Base-by-base conservation (phyloP, 2,888 invertebrate genomes). In the Rotaria socialis region DNA sequence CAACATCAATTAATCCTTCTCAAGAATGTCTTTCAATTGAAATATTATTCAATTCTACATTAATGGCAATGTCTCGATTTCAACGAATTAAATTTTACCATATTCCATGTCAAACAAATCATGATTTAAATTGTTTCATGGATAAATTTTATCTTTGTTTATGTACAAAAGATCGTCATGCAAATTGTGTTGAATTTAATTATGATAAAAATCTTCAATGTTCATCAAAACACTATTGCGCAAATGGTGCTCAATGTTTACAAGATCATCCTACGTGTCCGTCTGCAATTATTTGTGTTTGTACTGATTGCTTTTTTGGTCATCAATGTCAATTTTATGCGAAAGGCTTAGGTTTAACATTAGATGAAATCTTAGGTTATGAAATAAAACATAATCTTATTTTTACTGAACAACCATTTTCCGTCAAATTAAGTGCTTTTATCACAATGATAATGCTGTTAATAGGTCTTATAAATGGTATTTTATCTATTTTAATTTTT, bases 11-110 rank as follows among this genome's bases (percentile, higher is more conserved):
- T 47, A 47, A 80, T 47, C 80, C 43, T 4, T 24, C 24, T 8
- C 80, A 14, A n/a, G 80, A 80, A 47, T 80, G 80, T 47, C 7
- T 47, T n/a, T n/a, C 80, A 41, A 80, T 43, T 10, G 47, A 47
- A 11, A 11, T 19, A 47, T 14, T 80, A 80, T 80, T 80, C 14
- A 80, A 80, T 47, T 22, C 24, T 16, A 80, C 80, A 43, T 4
- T 80, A 7, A 47, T 80, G 47, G 24, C 2, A 47, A 19, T 47
- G 7, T 22, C 80, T 47, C n/a, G 24, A 4, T 80, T 80, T 43
- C 43, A 80, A 47, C 80, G 80, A n/a, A 47, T 80, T 24, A 80
- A 80, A 47, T 47, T 19, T n/a, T 80, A 80, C 47, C 80, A 80
- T 47, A 80, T 47, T 14, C 35, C 47, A 47, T 80, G 80, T 47